Evolutionary conservation across 2,888 invertebrate genomes (phyloP).

Genomic region (Aromia moschata): DNA sequence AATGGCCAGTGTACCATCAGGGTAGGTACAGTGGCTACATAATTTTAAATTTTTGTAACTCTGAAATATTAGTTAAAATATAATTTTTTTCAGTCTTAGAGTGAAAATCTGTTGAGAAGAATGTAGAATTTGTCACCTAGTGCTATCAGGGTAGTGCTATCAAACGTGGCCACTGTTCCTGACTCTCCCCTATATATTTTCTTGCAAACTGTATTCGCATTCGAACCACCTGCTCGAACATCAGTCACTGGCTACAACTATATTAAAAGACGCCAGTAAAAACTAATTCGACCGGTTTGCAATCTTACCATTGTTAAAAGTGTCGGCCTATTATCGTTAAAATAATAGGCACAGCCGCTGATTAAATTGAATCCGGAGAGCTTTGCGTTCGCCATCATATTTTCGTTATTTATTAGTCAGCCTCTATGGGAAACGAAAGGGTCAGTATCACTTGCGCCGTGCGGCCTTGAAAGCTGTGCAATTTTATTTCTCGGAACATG

Average conservation of each 20-base stretch:
- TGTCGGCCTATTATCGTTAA: not conserved
- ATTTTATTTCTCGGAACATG: constrained; percentile 11
- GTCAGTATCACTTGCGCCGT: constrained; percentile 12
- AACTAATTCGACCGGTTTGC: not conserved
- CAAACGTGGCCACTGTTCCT: too few species aligned
- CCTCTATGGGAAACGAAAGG: constrained; percentile 4
- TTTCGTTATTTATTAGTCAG: constrained; percentile 2
- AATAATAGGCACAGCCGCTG: not conserved
- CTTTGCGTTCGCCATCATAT: not conserved
- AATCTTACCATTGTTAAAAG: not conserved
- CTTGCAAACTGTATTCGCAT: too few species aligned
- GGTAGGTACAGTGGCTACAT: too few species aligned
- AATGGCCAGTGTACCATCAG: too few species aligned
- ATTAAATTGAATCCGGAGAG: constrained; percentile 5
- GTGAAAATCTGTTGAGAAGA: too few species aligned
- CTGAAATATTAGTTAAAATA: too few species aligned
- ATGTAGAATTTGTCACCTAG: too few species aligned
- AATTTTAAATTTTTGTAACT: too few species aligned
- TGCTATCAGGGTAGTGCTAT: too few species aligned
- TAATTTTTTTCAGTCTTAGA: too few species aligned
- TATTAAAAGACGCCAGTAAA: not conserved
- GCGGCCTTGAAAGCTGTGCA: constrained; percentile 8
- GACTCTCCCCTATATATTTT: too few species aligned
- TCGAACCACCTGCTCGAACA: too few species aligned
- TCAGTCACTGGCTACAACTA: not conserved